A percentile compares a stretch with the other conserved stretches of the same genome.
phyloP scores from a whole-genome alignment of 2,113 vertebrate genomes.

The Corythoichthys intestinalis region DNA sequence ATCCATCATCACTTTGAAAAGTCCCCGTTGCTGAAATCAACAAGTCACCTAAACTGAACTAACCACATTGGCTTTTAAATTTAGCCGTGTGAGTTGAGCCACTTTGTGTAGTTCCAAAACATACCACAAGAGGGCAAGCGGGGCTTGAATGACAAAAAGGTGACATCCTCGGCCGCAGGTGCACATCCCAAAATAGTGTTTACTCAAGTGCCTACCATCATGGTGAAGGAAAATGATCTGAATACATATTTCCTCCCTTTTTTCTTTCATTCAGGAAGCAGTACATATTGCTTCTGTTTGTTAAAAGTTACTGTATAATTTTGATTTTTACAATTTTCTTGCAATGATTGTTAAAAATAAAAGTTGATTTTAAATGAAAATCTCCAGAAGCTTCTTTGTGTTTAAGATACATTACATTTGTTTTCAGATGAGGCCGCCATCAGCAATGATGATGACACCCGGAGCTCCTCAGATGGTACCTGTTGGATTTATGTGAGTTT shows the following conservation, averaged over 20 bases:
- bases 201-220: too few species aligned
- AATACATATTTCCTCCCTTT: not conserved
- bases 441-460: slow-evolving; percentile 7
- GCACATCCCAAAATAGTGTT: too few species aligned
- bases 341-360: not conserved
- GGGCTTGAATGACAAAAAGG: too few species aligned
- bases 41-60: too few species aligned
- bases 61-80: too few species aligned
- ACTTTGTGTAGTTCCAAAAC: too few species aligned
- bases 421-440: slow-evolving; percentile 5
- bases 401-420: not conserved
- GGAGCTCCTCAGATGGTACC: slow-evolving; percentile 8
- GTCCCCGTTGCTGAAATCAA: too few species aligned
- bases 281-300: not conserved
- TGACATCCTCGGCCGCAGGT: too few species aligned
- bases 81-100: too few species aligned
- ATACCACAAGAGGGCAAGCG: too few species aligned
- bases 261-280: not conserved
- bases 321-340: too few species aligned
- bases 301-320: not conserved
- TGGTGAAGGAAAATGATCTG: not conserved
- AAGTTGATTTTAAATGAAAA: not conserved
- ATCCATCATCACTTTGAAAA: too few species aligned
- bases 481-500: slow-evolving; percentile 8
- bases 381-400: not conserved